Evolutionary conservation across 2,113 vertebrate species (phyloP), one percentile per base, ranked within the genome.

Genomic region (Grus americana): DNA sequence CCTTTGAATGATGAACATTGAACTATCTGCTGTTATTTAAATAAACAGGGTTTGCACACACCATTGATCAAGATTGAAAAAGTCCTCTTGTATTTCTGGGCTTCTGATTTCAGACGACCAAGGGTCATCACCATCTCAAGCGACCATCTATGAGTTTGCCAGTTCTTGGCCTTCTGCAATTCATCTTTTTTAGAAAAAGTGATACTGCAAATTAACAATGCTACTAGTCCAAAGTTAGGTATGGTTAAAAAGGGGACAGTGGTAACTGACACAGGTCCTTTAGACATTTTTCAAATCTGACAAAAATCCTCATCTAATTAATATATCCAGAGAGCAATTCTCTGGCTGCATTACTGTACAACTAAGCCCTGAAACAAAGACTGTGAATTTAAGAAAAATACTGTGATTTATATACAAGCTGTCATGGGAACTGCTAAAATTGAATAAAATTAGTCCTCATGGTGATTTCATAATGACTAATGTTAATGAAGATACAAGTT

Each of bases 11-110:
- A 94, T 85, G 92, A 88, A 84, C 68, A 57, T 91, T 73, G 66
- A 96, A 18, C 30, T 93, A 76, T 96, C n/a, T 95, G 38, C 71
- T 93, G 50, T 86, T 96, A 76, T 71, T 94, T 90, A 92, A 96
- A 91, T 61, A 96, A 92, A 84, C 50, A 84, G 55, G 6, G 72
- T 68, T 95, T 90, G 27, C 75, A 90, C 55, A 91, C 27, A 62
- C 49, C 20, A 38, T 42, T 91, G 76, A 81, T 79, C 34, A 92
- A 68, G 65, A 79, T 1, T 50, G 54, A 85, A 54, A 85, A 86
- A 82, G 75, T 66, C 30, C 2, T 78, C 49, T 76, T 91, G 29
- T 95, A 87, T 95, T 97, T 93, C 72, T 94, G 92, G 21, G 76
- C 84, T 91, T 93, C 92, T 90, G 79, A 59, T 91, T 94, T 93